Conservation (phyloP, 2,113 vertebrate genomes). For the Hirundichthys speculiger region DNA sequence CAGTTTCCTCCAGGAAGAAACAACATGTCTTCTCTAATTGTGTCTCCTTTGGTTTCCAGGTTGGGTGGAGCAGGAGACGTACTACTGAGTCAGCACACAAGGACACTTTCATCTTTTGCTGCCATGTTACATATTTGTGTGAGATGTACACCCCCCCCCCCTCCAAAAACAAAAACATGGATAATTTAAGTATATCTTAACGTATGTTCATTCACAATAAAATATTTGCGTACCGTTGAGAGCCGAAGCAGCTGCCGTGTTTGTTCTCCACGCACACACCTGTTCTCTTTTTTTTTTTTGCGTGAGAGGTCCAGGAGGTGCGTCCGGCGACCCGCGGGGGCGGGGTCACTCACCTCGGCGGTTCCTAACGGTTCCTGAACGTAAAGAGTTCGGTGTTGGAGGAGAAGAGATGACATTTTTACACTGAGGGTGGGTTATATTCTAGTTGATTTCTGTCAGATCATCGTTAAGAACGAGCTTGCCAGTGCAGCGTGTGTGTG, state of each 20-base stretch:
- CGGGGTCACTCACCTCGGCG: conserved; percentile 31
- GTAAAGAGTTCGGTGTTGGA: neutral
- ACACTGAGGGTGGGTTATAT: no score
- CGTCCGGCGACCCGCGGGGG: conserved; percentile 10
- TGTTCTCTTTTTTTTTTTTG: neutral
- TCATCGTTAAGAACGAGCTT: no score
- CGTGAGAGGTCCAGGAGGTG: conserved; percentile 40
- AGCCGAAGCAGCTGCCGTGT: conserved; percentile 6
- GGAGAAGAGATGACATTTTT: no score
- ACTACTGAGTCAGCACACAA: conserved; percentile 80
- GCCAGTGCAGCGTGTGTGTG: no score
- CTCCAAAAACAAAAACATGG: conserved; percentile 36
- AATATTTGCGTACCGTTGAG: conserved; percentile 51
- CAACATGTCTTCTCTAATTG: conserved; percentile 4
- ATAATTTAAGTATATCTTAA: conserved; percentile 51
- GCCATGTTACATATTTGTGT: conserved; percentile 70
- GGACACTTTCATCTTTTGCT: conserved; percentile 54
- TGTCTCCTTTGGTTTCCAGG: conserved; percentile 75
- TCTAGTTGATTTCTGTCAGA: no score
- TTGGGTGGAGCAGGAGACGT: conserved; percentile 88
- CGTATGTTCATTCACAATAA: conserved; percentile 70
- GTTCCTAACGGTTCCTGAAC: conserved; percentile 1
- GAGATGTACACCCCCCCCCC: conserved; percentile 20
- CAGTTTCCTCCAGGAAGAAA: neutral
- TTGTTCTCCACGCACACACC: conserved; percentile 13